phyloP scores from a whole-genome alignment of 1,140 invertebrate species.

The Goniozus legneri region DNA sequence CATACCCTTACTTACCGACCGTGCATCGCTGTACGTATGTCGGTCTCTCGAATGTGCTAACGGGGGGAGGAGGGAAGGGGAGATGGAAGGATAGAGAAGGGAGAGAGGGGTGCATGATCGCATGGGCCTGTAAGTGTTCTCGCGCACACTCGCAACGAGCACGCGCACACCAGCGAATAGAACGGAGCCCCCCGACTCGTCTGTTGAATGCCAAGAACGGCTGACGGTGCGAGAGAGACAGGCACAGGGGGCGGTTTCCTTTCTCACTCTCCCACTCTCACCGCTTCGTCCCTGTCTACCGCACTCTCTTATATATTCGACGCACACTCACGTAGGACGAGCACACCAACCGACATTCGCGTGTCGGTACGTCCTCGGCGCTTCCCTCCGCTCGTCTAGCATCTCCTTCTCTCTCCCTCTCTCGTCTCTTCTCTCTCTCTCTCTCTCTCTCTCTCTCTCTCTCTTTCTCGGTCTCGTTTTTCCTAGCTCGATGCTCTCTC shows the following conservation, averaged over 20 bases:
- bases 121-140: too few relatives aligned
- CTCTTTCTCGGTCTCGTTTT: conserved; percentile 3
- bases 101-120: too few relatives aligned
- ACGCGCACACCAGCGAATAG: too few relatives aligned
- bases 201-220: background rate
- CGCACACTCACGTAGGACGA: too few relatives aligned
- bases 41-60: conserved; percentile 3
- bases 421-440: background rate
- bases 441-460: conserved; percentile 11
- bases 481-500: conserved; percentile 6
- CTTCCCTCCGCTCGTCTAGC: too few relatives aligned
- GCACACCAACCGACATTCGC: too few relatives aligned
- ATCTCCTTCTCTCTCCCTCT: conserved; percentile 3
- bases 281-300: background rate
- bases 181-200: too few relatives aligned
- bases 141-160: too few relatives aligned
- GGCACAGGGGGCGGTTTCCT: conserved; percentile 15
- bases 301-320: background rate
- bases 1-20: conserved; percentile 3
- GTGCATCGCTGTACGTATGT: conserved; percentile 1
- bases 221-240: background rate
- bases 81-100: background rate
- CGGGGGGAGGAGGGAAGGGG: conserved; percentile 1
- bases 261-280: conserved; percentile 11
- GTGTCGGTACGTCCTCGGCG: too few relatives aligned